Base-by-base conservation (phyloP, 2,888 invertebrate genomes). In the Andrena bucephala region DNA sequence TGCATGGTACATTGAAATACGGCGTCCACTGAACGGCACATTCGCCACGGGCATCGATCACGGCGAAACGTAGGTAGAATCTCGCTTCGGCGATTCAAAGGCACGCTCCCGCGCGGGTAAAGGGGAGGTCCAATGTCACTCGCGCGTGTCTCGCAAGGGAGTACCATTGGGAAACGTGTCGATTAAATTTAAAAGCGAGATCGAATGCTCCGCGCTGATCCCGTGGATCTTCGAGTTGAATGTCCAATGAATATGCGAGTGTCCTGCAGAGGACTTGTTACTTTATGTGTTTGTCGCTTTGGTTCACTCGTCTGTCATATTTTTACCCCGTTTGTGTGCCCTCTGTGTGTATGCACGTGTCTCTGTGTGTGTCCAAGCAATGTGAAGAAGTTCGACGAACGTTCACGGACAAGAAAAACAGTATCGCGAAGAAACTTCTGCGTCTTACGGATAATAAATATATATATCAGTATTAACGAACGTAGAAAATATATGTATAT, bases 401-500 rank as follows among this genome's bases (percentile, higher is more conserved):
- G 27, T 74, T 68, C 68, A 42, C 54, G 69, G 65, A 75, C 67
- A 75, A 63, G 75, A 60, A 67, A 74, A 65, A 81, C 63, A 60
- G 63, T 33, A 77, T 78, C 71, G 70, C 33, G 73, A 83, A 73
- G 70, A 77, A 81, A 83, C n/a, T n/a, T 81, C 33, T 57, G 69
- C 65, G 42, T 16, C 29, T 69, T 50, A 73, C 62, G 42, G 42
- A 57, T 57, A 48, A 83, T 81, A 83, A 81, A 71, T 82, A 68
- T 82, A 68, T 82, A 66, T 77, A 81, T 73, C 66, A 74, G 67
- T 75, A 75, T 74, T 78, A 82, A 82, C 60, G 54, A 63, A 82
- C 68, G 78, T 78, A 82, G 75, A 84, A 83, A 83, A 83, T 82
- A 83, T 82, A 83, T 78, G 36, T 83, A 69, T 83, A 57, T 81